These are phyloP conservation scores for Diadophis punctatus DNA, from an alignment of 2,113 vertebrate genomes.

Conservation along the genomic window DNA sequence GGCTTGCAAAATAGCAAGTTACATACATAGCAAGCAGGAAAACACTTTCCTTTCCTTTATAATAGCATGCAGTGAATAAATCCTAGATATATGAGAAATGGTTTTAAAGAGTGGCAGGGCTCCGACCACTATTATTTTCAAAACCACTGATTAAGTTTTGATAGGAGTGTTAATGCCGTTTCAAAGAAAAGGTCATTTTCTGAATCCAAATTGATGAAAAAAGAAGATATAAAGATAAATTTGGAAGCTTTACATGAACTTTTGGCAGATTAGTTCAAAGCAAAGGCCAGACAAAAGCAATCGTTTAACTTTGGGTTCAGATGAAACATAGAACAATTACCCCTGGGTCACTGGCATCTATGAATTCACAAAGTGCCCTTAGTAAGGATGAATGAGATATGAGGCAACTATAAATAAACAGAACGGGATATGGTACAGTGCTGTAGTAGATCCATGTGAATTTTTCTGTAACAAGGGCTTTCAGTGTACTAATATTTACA, in stretches of 20 bases:
- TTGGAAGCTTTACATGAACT: not conserved
- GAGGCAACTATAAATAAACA: not conserved
- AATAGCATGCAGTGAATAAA: not conserved
- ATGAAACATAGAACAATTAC: not conserved
- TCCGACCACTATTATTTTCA: not conserved
- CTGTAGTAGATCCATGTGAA: not conserved
- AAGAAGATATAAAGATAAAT: not conserved
- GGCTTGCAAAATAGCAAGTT: not conserved
- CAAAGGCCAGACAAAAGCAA: not conserved
- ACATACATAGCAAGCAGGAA: not conserved
- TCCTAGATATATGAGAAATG: not conserved
- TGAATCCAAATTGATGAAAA: not conserved
- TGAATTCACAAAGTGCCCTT: not conserved
- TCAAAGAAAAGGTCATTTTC: not conserved
- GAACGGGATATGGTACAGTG: not conserved
- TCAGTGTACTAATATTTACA: not conserved
- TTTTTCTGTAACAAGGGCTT: not conserved
- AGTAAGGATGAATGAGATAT: not conserved
- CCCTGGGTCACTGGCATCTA: not conserved
- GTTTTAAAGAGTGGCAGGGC: not conserved
- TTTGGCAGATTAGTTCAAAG: not conserved
- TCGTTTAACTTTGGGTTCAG: not conserved
- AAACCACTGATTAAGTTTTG: not conserved
- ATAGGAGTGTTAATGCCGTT: not conserved
- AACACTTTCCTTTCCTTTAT: not conserved